Evolutionary conservation across 2,888 invertebrate species (phyloP).

Genomic region (Altica lythri): DNA sequence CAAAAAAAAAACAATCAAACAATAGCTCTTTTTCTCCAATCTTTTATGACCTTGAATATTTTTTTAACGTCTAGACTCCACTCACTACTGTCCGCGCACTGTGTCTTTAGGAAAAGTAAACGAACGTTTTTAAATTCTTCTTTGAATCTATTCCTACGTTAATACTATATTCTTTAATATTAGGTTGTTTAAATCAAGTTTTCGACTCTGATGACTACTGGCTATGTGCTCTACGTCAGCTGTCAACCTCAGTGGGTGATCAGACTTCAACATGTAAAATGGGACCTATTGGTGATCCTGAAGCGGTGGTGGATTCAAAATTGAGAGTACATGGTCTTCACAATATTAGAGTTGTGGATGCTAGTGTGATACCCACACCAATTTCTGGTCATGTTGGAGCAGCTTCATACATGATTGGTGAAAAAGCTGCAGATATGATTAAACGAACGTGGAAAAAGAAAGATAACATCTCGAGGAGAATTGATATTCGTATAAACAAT

Average conservation of each 20-base stretch:
- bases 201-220: conserved; percentile 60
- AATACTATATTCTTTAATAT: too few relatives aligned
- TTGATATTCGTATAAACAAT: background rate
- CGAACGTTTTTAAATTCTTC: too few relatives aligned
- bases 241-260: conserved; percentile 46
- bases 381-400: conserved; percentile 70
- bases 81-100: too few relatives aligned
- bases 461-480: background rate
- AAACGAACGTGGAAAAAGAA: conserved; percentile 58
- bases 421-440: conserved; percentile 71
- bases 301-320: conserved; percentile 57
- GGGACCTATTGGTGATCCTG: conserved; percentile 59
- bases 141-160: too few relatives aligned
- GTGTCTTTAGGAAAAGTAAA: too few relatives aligned
- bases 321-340: conserved; percentile 62
- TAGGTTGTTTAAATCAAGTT: conserved; percentile 36
- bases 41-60: too few relatives aligned
- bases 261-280: conserved; percentile 66
- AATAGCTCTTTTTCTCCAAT: too few relatives aligned
- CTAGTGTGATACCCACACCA: conserved; percentile 70
- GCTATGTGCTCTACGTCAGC: conserved; percentile 59
- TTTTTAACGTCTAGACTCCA: too few relatives aligned
- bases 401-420: conserved; percentile 72
- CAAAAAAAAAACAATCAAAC: too few relatives aligned
- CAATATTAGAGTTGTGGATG: conserved; percentile 69